Conservation (phyloP, 2,888 invertebrate species). For the Rhorus exstirpatorius region DNA sequence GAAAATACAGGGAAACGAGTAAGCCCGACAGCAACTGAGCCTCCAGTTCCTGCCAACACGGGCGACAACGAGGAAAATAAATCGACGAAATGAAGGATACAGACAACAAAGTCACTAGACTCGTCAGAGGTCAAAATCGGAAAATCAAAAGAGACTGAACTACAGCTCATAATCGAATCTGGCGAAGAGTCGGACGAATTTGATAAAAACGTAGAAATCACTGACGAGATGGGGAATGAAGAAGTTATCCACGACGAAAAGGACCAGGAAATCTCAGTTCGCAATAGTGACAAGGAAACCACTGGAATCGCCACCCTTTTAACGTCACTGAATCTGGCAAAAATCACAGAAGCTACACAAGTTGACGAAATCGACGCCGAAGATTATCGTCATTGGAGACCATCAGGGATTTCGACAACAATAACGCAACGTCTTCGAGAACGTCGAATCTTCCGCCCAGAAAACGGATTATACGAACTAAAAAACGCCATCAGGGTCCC, state of each 20-base stretch:
- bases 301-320: neutral
- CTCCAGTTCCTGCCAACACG: constrained; percentile 39
- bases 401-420: neutral
- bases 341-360: neutral
- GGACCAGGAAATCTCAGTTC: neutral
- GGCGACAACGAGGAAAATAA: constrained; percentile 20
- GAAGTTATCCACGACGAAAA: neutral
- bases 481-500: neutral
- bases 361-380: neutral
- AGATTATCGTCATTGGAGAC: constrained; percentile 18
- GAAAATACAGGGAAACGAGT: constrained; percentile 58
- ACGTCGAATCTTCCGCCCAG: constrained; percentile 17
- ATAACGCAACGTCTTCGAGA: neutral
- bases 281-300: constrained; percentile 6
- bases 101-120: constrained; percentile 4
- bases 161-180: neutral
- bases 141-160: neutral
- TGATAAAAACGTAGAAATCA: neutral
- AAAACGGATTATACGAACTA: neutral
- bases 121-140: neutral
- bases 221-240: neutral
- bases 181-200: constrained; percentile 15
- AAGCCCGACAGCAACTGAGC: constrained; percentile 52
- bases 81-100: neutral
- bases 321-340: neutral